A percentile compares a stretch with the other conserved stretches of the same genome.
Evolutionary conservation across 2,797 vertebrate genomes (phyloP).

Genomic region (Hypotaenidia philippensis): DNA sequence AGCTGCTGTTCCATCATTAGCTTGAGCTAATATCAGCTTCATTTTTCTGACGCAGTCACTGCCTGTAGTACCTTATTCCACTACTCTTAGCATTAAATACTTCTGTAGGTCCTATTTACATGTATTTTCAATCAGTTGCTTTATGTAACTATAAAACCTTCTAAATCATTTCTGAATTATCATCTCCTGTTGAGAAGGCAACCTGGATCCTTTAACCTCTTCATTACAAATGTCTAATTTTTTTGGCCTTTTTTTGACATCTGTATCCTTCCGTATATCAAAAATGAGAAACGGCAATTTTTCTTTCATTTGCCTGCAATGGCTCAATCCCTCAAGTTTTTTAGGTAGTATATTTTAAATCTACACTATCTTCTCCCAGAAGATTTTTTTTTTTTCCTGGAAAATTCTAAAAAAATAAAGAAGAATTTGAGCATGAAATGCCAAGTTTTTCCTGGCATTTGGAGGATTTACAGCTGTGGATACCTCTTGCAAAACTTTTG

Average conservation of each 20-base stretch:
- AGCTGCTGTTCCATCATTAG: not conserved
- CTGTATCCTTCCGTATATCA: not conserved
- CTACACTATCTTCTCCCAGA: not conserved
- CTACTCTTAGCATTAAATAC: not conserved
- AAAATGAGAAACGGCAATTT: not conserved
- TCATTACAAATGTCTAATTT: not conserved
- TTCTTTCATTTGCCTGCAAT: not conserved
- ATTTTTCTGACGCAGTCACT: not conserved
- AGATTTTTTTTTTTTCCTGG: not conserved
- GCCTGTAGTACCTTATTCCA: not conserved
- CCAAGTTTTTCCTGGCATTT: not conserved
- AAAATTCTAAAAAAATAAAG: not conserved
- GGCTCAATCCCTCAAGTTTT: not conserved
- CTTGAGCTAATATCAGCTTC: not conserved
- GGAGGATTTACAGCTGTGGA: fast-evolving
- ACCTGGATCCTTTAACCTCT: not conserved
- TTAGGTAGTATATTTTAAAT: not conserved
- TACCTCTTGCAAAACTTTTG: not conserved
- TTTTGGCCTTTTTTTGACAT: not conserved
- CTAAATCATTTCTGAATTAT: not conserved
- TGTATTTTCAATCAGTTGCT: not conserved
- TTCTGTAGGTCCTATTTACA: not conserved
- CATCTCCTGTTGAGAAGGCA: not conserved
- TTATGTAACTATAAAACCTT: not conserved
- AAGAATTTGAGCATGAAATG: not conserved